Conservation (phyloP, 2,888 invertebrate genomes). For the Pristionchus exspectatus region DNA sequence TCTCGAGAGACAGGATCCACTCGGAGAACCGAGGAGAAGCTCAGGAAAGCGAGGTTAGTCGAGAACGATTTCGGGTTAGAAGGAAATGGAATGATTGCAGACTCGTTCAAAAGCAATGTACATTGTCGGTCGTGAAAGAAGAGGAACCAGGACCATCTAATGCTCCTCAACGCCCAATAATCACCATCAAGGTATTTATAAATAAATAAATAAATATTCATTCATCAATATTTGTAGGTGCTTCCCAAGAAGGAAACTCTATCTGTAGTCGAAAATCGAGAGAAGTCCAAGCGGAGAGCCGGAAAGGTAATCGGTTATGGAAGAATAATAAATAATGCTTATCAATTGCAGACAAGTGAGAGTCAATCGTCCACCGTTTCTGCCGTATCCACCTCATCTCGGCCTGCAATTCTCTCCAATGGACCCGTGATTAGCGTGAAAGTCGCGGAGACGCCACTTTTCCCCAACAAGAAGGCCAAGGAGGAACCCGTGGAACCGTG, state of each 20-base stretch:
- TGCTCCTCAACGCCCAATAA: background rate
- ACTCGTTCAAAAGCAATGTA: background rate
- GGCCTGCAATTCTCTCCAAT: background rate
- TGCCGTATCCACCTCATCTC: background rate
- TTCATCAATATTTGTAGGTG: too few species aligned
- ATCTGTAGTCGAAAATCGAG: background rate
- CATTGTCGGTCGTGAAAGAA: background rate
- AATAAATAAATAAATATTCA: too few species aligned
- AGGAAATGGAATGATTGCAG: background rate
- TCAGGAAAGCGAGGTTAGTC: background rate
- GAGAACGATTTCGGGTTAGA: background rate
- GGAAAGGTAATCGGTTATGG: background rate
- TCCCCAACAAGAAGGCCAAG: too few species aligned
- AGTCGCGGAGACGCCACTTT: too few species aligned
- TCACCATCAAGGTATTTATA: background rate
- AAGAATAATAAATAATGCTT: background rate
- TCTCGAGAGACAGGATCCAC: slow-evolving; percentile 13
- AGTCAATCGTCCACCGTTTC: background rate
- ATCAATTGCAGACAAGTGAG: background rate
- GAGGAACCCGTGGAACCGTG: too few species aligned
- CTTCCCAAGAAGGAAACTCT: background rate
- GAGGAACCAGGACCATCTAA: background rate
- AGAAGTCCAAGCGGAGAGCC: background rate
- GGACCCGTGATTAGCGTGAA: background rate
- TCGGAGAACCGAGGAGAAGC: background rate